Base-by-base conservation (phyloP, 2,113 vertebrate species). In the Nesogale talazaci region DNA sequence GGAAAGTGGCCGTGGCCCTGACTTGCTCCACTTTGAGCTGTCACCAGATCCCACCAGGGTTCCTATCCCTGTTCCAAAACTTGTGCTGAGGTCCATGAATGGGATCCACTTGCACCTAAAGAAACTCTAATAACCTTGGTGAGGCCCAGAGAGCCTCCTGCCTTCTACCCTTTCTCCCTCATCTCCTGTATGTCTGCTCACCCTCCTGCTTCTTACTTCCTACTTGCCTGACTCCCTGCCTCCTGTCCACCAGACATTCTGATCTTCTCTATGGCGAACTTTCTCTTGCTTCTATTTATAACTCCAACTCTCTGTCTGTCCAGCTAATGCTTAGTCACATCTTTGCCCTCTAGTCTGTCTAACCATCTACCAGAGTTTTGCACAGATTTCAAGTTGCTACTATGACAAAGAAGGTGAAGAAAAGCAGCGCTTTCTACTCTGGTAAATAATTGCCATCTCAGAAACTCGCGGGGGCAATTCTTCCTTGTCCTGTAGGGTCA, bases 1-100 rank as follows among this genome's bases (percentile, higher is more conserved):
- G 99, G 96, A 99, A 99, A 94, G 98, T 99, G 69, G 97, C 88
- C 0, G 96, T 97, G 1, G 98, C 98, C 16, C 72, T 98, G 94
- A 98, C 97, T 0, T 99, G 20, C 97, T 97, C 57, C 95, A 95
- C 86, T 99, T 98, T 93, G 96, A 97, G 65, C 89, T 99, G 67
- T 89, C 22, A 1, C 97, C 96, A 0, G 97, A 98, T 4, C 72
- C 80, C 0, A 91, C 89, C 83, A 96, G 1, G 7, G 7, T 94
- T 42, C 97, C 97, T 1, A 31, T 25, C 0, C 95, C 86, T n/a
- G 0, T 83, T 1, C 3, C 96, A 0, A 88, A 91, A 85, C 0
- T 99, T 14, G 61, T 99, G 79, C 96, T 99, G 52, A 97, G 92
- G 75, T 98, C 99, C 3, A 76, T 97, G 14, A 99, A 98, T 34